Evolutionary conservation across 2,888 invertebrate genomes (phyloP).

Genomic region (Metopia argyrocephala): DNA sequence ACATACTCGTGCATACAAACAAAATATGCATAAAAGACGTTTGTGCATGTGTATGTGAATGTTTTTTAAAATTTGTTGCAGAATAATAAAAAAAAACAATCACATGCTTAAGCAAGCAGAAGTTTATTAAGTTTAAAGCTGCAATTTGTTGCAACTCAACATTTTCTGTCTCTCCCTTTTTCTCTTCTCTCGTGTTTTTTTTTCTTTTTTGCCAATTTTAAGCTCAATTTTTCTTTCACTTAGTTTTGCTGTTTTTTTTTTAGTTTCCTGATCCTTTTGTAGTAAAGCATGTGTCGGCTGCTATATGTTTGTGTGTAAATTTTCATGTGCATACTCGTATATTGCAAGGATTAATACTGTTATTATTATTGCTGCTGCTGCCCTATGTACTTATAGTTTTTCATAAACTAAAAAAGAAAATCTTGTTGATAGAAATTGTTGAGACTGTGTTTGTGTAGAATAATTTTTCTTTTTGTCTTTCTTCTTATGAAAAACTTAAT

Average conservation of each 20-base stretch:
- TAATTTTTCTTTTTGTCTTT: too few species aligned
- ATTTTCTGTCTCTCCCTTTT: slow-evolving; percentile 19
- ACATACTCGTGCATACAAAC: slow-evolving; percentile 1
- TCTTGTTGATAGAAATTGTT: neutral
- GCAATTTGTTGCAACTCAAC: slow-evolving; percentile 77
- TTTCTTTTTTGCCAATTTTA: too few species aligned
- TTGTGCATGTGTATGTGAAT: neutral
- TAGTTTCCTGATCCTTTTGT: too few species aligned
- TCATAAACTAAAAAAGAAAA: neutral
- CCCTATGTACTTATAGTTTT: neutral
- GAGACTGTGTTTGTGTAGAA: too few species aligned
- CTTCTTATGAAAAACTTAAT: too few species aligned
- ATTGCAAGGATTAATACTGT: slow-evolving; percentile 42
- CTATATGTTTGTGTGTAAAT: neutral
- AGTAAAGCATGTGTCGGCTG: too few species aligned
- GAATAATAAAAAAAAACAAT: slow-evolving; percentile 70
- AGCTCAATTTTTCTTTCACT: neutral
- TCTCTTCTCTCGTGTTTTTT: slow-evolving; percentile 44
- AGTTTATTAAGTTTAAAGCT: slow-evolving; percentile 69
- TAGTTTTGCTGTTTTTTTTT: neutral
- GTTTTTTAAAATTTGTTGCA: slow-evolving; percentile 27
- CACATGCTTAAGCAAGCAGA: slow-evolving; percentile 75
- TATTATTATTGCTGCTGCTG: slow-evolving; percentile 13
- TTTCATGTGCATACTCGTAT: slow-evolving; percentile 10
- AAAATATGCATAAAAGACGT: neutral